These are phyloP conservation scores for Podocnemis expansa DNA, from an alignment of 2,113 vertebrate species.

Conservation along the genomic window DNA sequence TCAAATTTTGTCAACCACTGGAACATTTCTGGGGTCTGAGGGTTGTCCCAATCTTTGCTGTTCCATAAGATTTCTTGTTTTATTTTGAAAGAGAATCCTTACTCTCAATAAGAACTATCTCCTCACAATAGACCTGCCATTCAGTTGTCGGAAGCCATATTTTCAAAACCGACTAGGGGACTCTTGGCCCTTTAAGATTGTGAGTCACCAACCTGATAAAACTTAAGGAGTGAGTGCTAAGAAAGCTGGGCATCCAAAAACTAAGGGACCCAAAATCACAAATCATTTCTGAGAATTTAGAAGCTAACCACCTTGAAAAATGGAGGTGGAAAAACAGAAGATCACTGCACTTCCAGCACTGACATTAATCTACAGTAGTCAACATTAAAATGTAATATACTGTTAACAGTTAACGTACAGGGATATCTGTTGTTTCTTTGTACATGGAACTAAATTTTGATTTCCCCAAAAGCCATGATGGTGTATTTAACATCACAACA, in stretches of 20 bases:
- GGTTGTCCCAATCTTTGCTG: background rate
- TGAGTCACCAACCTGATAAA: background rate
- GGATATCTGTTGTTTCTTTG: background rate
- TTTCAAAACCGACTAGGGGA: background rate
- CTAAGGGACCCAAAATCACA: background rate
- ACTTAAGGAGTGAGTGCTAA: background rate
- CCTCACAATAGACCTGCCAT: background rate
- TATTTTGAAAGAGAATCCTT: background rate
- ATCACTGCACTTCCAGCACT: background rate
- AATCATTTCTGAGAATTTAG: background rate
- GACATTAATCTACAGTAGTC: background rate
- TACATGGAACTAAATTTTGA: background rate
- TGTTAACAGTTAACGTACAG: background rate
- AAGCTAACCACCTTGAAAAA: background rate
- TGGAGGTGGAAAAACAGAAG: background rate
- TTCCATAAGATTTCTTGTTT: background rate
- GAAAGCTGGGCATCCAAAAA: background rate
- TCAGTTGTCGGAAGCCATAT: background rate
- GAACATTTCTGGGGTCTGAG: background rate
- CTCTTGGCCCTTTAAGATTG: background rate
- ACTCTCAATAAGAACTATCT: background rate
- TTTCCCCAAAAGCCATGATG: background rate
- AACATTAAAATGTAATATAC: background rate
- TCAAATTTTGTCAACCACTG: background rate
- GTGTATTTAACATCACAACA: background rate